These are phyloP conservation scores for Diplodus puntazzo DNA, from an alignment of 2,797 vertebrate genomes.

Conservation along the genomic window DNA sequence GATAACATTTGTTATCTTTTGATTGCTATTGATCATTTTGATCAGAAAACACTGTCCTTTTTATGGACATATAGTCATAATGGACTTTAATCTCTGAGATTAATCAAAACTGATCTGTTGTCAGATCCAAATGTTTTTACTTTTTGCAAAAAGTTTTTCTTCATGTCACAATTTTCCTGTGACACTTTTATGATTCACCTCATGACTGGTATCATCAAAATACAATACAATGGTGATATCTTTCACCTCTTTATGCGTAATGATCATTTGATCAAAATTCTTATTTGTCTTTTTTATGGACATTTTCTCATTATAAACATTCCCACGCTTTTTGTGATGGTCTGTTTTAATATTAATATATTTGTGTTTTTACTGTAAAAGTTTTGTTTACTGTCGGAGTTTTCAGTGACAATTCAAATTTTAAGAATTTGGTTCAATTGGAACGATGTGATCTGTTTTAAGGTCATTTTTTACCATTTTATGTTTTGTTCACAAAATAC, in stretches of 20 bases:
- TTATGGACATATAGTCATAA: background rate
- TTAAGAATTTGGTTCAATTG: background rate
- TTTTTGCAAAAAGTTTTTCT: background rate
- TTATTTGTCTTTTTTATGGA: background rate
- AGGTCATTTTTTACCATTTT: background rate
- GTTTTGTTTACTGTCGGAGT: background rate
- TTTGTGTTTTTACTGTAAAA: background rate
- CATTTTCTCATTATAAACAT: no score
- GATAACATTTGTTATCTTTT: conserved; percentile 2
- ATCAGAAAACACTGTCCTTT: background rate
- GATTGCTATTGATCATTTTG: conserved; percentile 6
- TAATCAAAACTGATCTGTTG: conserved; percentile 24
- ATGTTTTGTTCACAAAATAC: background rate
- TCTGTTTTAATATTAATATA: background rate
- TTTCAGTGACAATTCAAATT: background rate
- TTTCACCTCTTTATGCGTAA: background rate
- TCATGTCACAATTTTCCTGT: conserved; percentile 13
- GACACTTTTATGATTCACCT: background rate
- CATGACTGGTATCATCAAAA: background rate
- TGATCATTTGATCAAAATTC: background rate
- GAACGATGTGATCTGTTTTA: background rate
- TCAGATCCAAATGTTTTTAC: conserved; percentile 2
- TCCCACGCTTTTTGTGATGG: background rate
- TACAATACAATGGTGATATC: background rate
- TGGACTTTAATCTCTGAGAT: background rate